Percentiles rank a stretch among this genome's conserved stretches.
Conservation (phyloP, 92 coral and sea anemone species). For the Parazoanthus darwini region DNA sequence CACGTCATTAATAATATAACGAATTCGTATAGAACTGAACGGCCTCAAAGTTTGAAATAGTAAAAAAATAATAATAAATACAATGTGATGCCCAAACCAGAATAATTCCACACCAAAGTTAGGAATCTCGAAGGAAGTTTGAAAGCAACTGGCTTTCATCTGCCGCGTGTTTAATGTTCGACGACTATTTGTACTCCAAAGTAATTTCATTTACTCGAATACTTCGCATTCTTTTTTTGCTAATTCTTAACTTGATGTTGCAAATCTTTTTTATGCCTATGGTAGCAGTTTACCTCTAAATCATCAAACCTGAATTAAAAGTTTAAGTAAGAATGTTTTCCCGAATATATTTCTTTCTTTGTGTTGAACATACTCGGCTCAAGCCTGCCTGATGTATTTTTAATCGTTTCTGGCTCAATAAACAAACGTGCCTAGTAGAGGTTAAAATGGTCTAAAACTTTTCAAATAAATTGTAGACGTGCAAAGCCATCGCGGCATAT, state of each 20-base stretch:
- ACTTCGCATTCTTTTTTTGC: not conserved
- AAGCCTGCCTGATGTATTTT: constrained; percentile 24
- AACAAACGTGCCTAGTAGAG: not conserved
- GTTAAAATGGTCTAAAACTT: constrained; percentile 13
- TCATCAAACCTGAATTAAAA: not conserved
- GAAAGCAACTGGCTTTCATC: constrained; percentile 11
- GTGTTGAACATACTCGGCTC: not conserved
- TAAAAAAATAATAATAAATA: not conserved
- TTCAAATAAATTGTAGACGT: not conserved
- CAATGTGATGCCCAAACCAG: not conserved
- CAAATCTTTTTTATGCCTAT: not conserved
- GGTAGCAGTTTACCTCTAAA: not conserved
- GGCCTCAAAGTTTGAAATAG: constrained; percentile 17
- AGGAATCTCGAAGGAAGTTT: not conserved
- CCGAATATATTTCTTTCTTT: not conserved
- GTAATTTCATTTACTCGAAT: constrained; percentile 2
- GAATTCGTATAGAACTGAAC: constrained; percentile 16
- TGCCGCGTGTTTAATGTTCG: not conserved
- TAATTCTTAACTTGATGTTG: not conserved
- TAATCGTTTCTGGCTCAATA: constrained; percentile 24
- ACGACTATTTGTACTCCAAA: not conserved
- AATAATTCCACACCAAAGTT: not conserved
- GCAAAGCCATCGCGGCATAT: constrained; percentile 13
- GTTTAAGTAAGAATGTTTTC: not conserved
- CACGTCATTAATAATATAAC: constrained; percentile 39